phyloP scores from a whole-genome alignment of 1,140 invertebrate species.

The Triops longicaudatus region DNA sequence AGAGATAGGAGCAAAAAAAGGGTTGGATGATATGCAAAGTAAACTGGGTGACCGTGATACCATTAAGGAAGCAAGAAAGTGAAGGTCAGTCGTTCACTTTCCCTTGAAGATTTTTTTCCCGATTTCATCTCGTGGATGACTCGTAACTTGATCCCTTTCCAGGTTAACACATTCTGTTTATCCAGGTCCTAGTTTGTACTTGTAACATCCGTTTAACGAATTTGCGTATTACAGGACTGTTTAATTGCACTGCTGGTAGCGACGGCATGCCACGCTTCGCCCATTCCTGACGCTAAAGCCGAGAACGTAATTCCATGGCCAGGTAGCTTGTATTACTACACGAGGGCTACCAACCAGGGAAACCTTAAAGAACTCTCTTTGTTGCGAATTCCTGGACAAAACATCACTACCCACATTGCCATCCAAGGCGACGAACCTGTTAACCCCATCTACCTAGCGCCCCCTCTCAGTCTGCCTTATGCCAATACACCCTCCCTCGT shows the following conservation, averaged over 20 bases:
- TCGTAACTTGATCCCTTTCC: neutral
- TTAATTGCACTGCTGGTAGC: neutral
- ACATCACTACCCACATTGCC: neutral
- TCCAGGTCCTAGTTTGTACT: neutral
- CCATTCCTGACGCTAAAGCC: neutral
- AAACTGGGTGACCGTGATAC: conserved; percentile 6
- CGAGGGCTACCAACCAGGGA: neutral
- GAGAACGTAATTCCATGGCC: neutral
- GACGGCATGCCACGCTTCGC: neutral
- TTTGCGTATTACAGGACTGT: neutral
- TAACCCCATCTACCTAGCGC: neutral
- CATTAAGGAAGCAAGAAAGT: neutral
- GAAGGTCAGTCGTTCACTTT: conserved; percentile 15
- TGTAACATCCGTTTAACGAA: neutral
- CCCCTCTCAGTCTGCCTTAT: neutral
- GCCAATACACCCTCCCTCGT: neutral
- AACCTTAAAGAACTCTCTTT: neutral
- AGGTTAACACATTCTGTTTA: neutral
- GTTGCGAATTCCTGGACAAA: neutral
- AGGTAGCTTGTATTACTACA: neutral
- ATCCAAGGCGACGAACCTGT: neutral
- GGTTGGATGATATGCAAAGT: neutral
- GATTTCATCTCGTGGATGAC: neutral
- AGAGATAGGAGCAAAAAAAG: too few relatives aligned
- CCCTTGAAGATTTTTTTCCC: neutral